Evolutionary conservation across 2,113 vertebrate species (phyloP).

Genomic region (Hydrolagus affinis): DNA sequence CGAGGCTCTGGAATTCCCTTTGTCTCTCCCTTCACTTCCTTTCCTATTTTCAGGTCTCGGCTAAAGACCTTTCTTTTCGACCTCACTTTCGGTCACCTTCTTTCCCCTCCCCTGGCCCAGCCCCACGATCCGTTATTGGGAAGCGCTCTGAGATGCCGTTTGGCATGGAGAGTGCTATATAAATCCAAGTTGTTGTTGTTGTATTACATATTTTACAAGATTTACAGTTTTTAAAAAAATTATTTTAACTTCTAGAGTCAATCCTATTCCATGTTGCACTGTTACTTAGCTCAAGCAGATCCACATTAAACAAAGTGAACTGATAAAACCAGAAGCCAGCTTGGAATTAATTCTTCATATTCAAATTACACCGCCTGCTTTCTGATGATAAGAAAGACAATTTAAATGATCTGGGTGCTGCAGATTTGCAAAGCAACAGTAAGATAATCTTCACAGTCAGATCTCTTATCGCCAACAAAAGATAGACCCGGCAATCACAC

Average conservation of each 20-base stretch:
- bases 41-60: too few species aligned
- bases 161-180: too few species aligned
- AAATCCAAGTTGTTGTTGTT: too few species aligned
- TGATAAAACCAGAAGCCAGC: neutral
- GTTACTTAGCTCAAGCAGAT: neutral
- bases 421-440: neutral
- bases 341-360: neutral
- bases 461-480: neutral
- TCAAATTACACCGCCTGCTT: neutral
- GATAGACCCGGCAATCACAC: neutral
- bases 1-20: too few species aligned
- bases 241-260: neutral
- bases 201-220: neutral
- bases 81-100: too few species aligned
- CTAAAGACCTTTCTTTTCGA: too few species aligned
- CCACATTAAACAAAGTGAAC: neutral
- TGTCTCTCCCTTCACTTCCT: too few species aligned
- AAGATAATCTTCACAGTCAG: neutral
- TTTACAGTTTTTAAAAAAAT: neutral
- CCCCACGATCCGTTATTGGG: too few species aligned
- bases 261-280: neutral
- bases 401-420: neutral
- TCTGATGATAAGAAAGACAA: conserved; percentile 1
- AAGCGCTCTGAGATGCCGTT: too few species aligned
- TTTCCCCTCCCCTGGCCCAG: too few species aligned